Conservation (phyloP, 2,888 invertebrate species). For the Chymomyza amoena region DNA sequence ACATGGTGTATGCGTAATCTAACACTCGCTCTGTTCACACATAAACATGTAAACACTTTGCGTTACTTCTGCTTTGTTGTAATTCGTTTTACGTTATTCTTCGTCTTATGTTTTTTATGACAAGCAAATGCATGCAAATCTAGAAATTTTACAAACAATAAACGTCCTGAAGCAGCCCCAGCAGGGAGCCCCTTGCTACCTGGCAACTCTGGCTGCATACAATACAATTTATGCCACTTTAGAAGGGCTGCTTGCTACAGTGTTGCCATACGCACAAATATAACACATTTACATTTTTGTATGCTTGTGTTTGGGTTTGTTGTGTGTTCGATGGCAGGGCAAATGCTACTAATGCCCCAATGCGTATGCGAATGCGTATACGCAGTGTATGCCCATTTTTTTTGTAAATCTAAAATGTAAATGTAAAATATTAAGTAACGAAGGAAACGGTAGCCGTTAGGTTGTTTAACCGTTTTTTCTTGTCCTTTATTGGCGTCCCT, state of each 20-base stretch:
- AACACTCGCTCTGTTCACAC: no score
- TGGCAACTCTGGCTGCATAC: constrained; percentile 30
- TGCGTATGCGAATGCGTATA: constrained; percentile 46
- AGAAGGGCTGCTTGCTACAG: no score
- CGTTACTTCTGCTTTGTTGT: no score
- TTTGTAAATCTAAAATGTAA: no score
- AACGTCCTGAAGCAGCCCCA: constrained; percentile 60
- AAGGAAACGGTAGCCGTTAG: not conserved
- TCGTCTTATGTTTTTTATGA: constrained; percentile 49
- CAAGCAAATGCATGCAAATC: constrained; percentile 70
- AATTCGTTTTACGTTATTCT: no score
- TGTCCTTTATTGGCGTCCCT: not conserved
- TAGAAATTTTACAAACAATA: constrained; percentile 70
- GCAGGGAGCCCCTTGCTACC: not conserved
- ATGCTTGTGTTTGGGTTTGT: constrained; percentile 16
- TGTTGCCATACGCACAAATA: not conserved
- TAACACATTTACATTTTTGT: not conserved
- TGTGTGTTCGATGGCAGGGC: constrained; percentile 26
- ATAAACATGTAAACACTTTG: no score
- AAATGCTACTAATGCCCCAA: constrained; percentile 60
- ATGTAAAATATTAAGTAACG: no score
- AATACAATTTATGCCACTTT: constrained; percentile 58
- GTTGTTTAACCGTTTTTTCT: constrained; percentile 20
- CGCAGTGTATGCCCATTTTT: constrained; percentile 56
- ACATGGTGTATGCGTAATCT: constrained; percentile 64